Percentiles rank a stretch among this genome's conserved stretches.
phyloP scores from a whole-genome alignment of 2,888 invertebrate genomes.

The Netelia inedita region DNA sequence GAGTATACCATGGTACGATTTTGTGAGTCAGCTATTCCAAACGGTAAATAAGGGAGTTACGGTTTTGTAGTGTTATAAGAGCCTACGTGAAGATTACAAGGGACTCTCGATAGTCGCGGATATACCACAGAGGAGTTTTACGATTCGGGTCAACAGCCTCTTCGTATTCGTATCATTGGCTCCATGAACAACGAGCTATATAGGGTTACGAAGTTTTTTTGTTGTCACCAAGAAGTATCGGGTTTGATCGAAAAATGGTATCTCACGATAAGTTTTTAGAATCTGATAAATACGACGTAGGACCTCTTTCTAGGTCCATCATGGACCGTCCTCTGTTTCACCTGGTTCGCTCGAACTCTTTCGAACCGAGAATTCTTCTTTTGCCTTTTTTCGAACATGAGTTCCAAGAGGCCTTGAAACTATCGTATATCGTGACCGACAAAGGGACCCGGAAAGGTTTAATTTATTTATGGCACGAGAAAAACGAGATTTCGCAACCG shows the following conservation, averaged over 20 bases:
- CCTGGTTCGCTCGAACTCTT: conserved; percentile 4
- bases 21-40: conserved; percentile 62
- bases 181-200: conserved; percentile 16
- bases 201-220: conserved; percentile 19
- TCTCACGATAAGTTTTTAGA: not conserved
- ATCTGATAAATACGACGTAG: conserved; percentile 19
- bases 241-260: conserved; percentile 8
- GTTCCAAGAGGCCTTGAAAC: conserved; percentile 3
- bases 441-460: conserved; percentile 76
- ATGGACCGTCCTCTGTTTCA: not conserved
- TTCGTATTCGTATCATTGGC: conserved; percentile 36
- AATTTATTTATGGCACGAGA: conserved; percentile 77
- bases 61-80: conserved; percentile 14
- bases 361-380: not conserved
- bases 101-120: conserved; percentile 44
- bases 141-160: conserved; percentile 66
- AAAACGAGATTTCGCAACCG: conserved; percentile 69
- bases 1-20: conserved; percentile 42
- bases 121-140: conserved; percentile 20
- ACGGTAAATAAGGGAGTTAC: conserved; percentile 49
- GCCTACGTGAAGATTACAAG: not conserved
- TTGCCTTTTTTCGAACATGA: conserved; percentile 11
- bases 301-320: no score
- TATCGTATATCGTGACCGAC: conserved; percentile 68
- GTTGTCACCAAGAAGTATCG: conserved; percentile 13